phyloP scores from a whole-genome alignment of 2,888 invertebrate genomes.

The Thyatira batis region DNA sequence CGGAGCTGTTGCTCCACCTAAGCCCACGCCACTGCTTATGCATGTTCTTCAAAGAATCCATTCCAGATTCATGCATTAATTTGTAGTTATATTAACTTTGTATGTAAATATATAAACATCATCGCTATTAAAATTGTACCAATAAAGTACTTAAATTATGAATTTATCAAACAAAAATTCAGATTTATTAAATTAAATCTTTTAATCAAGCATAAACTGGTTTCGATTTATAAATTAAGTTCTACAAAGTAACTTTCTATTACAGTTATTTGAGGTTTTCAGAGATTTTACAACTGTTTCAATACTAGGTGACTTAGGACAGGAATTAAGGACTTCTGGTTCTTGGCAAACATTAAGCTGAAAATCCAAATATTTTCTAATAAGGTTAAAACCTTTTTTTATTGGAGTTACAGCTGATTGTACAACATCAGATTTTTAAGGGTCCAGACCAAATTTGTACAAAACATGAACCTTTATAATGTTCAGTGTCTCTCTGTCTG shows the following conservation, averaged over 20 bases:
- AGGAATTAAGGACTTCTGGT: too few relatives aligned
- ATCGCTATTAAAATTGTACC: neutral
- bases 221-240: neutral
- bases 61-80: neutral
- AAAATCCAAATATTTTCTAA: too few relatives aligned
- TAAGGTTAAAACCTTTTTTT: too few relatives aligned
- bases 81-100: neutral
- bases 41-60: conserved; percentile 1
- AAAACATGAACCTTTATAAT: too few relatives aligned
- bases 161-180: too few relatives aligned
- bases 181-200: neutral
- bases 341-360: too few relatives aligned
- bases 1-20: conserved; percentile 42
- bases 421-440: too few relatives aligned
- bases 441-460: too few relatives aligned
- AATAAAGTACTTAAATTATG: neutral
- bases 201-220: neutral
- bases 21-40: conserved; percentile 53
- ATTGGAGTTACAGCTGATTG: too few relatives aligned
- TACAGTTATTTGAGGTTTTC: neutral
- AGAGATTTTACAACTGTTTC: too few relatives aligned
- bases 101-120: neutral
- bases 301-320: too few relatives aligned
- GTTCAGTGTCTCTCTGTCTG: too few relatives aligned
- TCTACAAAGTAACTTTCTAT: neutral